Percentiles rank a stretch among this genome's conserved stretches.
Conservation (phyloP, 2,888 invertebrate species). For the Syrista parreyssii region DNA sequence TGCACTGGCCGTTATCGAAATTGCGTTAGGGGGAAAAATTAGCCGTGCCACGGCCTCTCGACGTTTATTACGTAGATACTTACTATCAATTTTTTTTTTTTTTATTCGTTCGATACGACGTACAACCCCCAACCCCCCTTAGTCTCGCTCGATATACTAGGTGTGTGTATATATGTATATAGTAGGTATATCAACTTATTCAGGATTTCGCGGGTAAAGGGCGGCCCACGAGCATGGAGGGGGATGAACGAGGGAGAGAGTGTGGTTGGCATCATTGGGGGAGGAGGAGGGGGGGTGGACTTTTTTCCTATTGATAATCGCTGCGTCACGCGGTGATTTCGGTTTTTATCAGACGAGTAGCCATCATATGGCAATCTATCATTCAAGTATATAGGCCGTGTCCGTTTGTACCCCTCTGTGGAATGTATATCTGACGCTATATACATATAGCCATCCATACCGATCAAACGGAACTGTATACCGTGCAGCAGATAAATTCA, state of each 20-base stretch:
- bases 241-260: not conserved
- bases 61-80: not conserved
- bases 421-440: not conserved
- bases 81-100: not conserved
- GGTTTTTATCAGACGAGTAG: constrained; percentile 7
- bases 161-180: too few species aligned
- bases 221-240: not conserved
- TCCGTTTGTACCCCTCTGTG: not conserved
- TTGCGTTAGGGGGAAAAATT: not conserved
- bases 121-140: too few species aligned
- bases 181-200: not conserved
- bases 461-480: not conserved
- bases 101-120: not conserved
- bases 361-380: constrained; percentile 19
- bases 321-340: constrained; percentile 5
- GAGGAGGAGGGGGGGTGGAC: not conserved
- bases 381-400: constrained; percentile 3
- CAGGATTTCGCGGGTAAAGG: not conserved
- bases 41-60: not conserved
- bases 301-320: constrained; percentile 6
- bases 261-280: not conserved
- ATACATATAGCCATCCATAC: not conserved
- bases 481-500: not conserved
- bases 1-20: not conserved
- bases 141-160: not conserved